phyloP scores from a whole-genome alignment of 2,113 vertebrate species.

The Cervus canadensis region DNA sequence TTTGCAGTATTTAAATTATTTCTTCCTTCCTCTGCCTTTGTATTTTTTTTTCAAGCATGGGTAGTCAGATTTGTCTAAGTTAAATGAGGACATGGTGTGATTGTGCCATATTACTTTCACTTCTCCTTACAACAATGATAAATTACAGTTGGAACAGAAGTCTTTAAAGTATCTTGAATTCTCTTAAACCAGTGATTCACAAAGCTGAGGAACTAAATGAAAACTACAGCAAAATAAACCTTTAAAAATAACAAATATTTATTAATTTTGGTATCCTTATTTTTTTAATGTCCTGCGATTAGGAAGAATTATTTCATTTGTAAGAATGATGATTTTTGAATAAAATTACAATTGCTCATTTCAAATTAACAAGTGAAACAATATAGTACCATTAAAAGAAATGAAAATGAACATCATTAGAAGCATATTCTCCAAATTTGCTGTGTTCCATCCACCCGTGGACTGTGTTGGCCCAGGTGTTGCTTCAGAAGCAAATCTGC shows the following conservation, averaged over 20 bases:
- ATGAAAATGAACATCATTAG: neutral
- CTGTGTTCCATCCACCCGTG: neutral
- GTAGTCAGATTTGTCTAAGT: neutral
- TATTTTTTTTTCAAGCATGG: neutral
- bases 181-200: slow-evolving; percentile 5
- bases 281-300: neutral
- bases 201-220: neutral
- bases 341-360: neutral
- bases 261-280: neutral
- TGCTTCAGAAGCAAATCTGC: neutral
- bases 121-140: neutral
- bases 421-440: neutral
- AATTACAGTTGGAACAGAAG: neutral
- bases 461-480: neutral
- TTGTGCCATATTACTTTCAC: neutral
- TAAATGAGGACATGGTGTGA: neutral
- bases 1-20: slow-evolving; percentile 4
- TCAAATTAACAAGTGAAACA: slow-evolving; percentile 24
- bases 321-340: neutral
- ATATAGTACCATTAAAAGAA: neutral
- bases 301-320: neutral
- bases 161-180: neutral
- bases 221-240: neutral
- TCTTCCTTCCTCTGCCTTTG: neutral
- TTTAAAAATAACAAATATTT: slow-evolving; percentile 2